Percentiles rank a stretch among this genome's conserved stretches.
Evolutionary conservation across 2,888 invertebrate species (phyloP).

Genomic region (Oscheius onirici): DNA sequence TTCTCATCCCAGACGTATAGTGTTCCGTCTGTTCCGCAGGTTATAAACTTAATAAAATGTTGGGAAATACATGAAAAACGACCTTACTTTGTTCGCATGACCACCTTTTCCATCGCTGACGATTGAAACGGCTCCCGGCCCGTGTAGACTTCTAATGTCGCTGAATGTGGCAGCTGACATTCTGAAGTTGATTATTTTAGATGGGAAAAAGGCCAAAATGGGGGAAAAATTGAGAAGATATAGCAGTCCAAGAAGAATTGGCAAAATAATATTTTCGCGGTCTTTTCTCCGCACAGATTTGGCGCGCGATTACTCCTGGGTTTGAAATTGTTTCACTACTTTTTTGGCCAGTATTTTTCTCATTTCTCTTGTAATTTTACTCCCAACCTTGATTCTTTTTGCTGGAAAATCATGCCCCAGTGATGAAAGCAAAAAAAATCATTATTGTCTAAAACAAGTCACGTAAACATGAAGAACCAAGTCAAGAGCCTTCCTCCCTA

Average conservation of each 20-base stretch:
- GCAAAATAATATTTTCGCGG: too few relatives aligned
- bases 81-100: neutral
- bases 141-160: slow-evolving; percentile 24
- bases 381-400: too few relatives aligned
- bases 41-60: slow-evolving; percentile 20
- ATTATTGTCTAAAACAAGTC: too few relatives aligned
- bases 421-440: too few relatives aligned
- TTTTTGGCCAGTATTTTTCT: too few relatives aligned
- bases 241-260: neutral
- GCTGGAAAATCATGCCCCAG: too few relatives aligned
- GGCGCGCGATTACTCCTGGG: too few relatives aligned
- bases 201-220: neutral
- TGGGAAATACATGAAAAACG: neutral
- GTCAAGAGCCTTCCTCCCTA: too few relatives aligned
- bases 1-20: slow-evolving; percentile 27
- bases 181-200: neutral
- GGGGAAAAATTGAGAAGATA: neutral
- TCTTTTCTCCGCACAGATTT: too few relatives aligned
- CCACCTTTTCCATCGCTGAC: neutral
- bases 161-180: slow-evolving; percentile 20
- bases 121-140: neutral
- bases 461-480: too few relatives aligned
- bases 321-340: too few relatives aligned
- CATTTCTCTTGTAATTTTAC: too few relatives aligned
- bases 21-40: slow-evolving; percentile 30